Evolutionary conservation across 2,888 invertebrate species (phyloP).

Genomic region (Nemoura dubitans): DNA sequence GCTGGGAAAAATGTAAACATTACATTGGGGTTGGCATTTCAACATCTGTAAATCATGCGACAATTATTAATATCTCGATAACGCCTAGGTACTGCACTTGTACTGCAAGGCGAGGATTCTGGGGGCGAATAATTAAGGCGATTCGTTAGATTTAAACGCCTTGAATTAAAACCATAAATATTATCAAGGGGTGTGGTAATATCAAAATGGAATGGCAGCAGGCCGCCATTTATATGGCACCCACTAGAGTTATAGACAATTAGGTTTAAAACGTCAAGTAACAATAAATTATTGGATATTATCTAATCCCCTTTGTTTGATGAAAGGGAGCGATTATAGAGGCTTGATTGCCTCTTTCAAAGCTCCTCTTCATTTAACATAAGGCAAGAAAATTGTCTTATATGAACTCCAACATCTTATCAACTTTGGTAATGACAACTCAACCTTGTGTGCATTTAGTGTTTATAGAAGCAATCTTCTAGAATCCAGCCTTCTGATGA

Average conservation of each 20-base stretch:
- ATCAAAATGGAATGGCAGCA: background rate
- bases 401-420: background rate
- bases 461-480: background rate
- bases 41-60: background rate
- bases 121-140: background rate
- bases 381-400: background rate
- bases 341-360: background rate
- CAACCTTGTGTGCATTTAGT: background rate
- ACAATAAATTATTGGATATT: background rate
- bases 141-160: background rate
- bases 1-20: background rate
- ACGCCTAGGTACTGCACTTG: background rate
- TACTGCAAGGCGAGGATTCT: no score
- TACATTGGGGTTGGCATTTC: background rate
- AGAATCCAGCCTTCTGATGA: background rate
- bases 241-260: background rate
- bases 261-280: background rate
- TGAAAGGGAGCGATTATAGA: background rate
- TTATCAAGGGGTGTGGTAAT: background rate
- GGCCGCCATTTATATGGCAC: background rate
- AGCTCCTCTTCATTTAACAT: background rate
- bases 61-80: background rate
- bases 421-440: background rate
- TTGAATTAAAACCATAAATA: constrained; percentile 26
- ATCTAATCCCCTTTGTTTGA: background rate